Evolutionary conservation across 2,888 invertebrate genomes (phyloP), one percentile per base, ranked within the genome.

Genomic region (Caenorhabditis panamensis): DNA sequence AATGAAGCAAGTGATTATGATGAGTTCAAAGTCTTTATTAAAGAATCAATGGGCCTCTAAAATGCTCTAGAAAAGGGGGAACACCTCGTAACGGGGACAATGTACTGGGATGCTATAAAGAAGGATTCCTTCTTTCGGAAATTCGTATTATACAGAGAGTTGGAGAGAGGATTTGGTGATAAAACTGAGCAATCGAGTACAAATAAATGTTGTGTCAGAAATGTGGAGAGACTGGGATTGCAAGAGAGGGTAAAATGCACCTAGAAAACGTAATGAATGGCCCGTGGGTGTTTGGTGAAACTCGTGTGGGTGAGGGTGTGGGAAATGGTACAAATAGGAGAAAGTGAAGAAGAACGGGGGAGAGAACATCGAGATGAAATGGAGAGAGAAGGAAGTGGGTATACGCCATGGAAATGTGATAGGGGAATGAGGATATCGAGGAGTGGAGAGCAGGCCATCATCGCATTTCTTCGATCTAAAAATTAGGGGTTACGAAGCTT

Each of bases 171-270:
- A n/a, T n/a, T 5, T 22, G 31, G 36, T 49, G 68, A 59, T 69
- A 69, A 69, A 69, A 69, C 69, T 51, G 61, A 69, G 61, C 69
- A 69, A 59, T 59, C 61, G 26, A 61, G 69, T 61, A 69, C 69
- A 72, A 72, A 63, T 47, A 54, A 54, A 62, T 18, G 41, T 36
- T 63, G 28, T 41, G 24, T 28, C 36, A 58, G 28, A 54, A 59
- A 28, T 62, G 44, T 20, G 51, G 36, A 28, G 59, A 61, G 37
- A 61, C n/a, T 24, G 24, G 26, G 36, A 28, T n/a, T n/a, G n/a
- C n/a, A n/a, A n/a, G n/a, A n/a, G n/a, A n/a, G n/a, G n/a, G n/a
- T 18, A 62, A 61, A 63, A 72, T 56, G 62, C 56, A 56, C 44
- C 62, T 63, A 47, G 11, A n/a, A 56, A 37, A 41, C n/a, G 37